A percentile compares a stretch with the other conserved stretches of the same genome.
phyloP scores from a whole-genome alignment of 92 coral and sea anemone genomes.

The Heteractis magnifica region DNA sequence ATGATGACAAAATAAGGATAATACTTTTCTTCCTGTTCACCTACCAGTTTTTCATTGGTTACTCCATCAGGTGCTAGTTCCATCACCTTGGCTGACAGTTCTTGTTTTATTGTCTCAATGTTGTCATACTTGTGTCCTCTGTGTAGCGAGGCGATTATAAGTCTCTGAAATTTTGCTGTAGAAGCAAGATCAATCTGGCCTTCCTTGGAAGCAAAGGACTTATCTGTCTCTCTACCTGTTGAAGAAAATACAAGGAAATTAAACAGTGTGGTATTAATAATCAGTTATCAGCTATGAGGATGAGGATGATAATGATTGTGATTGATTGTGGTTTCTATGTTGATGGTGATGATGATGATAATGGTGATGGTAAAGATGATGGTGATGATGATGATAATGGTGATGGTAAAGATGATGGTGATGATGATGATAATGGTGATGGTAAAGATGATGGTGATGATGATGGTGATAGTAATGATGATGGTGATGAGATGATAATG shows the following conservation, averaged over 20 bases:
- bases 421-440: background rate
- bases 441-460: background rate
- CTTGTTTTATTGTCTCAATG: constrained; percentile 75
- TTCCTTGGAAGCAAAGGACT: constrained; percentile 69
- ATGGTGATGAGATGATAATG: background rate
- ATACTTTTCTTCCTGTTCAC: background rate
- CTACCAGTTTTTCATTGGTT: constrained; percentile 60
- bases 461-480: background rate
- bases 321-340: too few species aligned
- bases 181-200: constrained; percentile 71
- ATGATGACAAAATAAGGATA: too few species aligned
- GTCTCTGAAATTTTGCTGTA: constrained; percentile 81
- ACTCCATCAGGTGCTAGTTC: constrained; percentile 84
- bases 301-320: background rate
- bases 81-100: constrained; percentile 87
- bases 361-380: background rate
- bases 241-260: background rate
- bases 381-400: background rate
- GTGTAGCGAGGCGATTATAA: constrained; percentile 73
- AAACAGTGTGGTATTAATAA: background rate
- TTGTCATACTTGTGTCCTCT: constrained; percentile 70
- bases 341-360: background rate
- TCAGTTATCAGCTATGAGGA: background rate
- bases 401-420: background rate
- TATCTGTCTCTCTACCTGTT: constrained; percentile 85